Conservation (phyloP, 2,797 vertebrate species). For the Eospalax fontanierii region DNA sequence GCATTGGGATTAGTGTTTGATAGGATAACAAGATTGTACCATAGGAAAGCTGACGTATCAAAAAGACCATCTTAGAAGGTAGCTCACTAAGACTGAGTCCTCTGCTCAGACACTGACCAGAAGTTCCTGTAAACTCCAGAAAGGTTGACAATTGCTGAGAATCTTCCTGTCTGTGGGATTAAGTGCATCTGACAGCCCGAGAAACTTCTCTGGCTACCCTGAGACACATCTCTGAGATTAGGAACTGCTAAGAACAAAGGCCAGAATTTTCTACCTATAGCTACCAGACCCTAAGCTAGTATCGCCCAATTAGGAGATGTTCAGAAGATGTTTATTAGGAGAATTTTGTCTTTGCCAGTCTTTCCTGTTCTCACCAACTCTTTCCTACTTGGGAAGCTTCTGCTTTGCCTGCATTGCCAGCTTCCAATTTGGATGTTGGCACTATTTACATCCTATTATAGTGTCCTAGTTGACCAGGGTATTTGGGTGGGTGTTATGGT, state of each 20-base stretch:
- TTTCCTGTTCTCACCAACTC: neutral
- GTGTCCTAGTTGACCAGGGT: neutral
- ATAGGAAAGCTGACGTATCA: neutral
- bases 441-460: neutral
- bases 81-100: neutral
- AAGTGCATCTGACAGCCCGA: neutral
- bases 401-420: neutral
- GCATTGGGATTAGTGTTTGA: neutral
- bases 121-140: neutral
- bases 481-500: neutral
- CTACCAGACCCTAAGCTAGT: neutral
- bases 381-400: neutral
- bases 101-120: neutral
- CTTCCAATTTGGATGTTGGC: neutral
- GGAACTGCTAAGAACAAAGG: slow-evolving; percentile 20
- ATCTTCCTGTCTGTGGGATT: neutral
- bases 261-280: neutral
- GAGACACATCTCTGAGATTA: neutral
- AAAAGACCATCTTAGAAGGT: neutral
- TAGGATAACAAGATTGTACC: neutral
- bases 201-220: neutral
- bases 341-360: slow-evolving; percentile 30
- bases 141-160: neutral
- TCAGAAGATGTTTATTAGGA: neutral
- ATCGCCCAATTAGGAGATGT: neutral